Base-by-base conservation (phyloP, 2,113 vertebrate genomes). In the Oceanites oceanicus region DNA sequence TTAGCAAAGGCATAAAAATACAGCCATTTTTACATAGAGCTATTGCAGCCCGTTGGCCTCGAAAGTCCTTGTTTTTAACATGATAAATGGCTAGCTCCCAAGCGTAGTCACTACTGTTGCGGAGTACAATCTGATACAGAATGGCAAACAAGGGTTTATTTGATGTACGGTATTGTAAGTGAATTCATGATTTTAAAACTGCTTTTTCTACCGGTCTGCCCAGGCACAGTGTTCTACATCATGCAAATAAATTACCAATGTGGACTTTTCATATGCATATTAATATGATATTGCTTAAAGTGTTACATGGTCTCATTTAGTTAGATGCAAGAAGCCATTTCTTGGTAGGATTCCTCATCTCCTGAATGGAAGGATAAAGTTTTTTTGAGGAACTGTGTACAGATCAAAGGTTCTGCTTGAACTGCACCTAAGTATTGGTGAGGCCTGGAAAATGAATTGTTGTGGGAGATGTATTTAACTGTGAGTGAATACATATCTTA, bases 391-490 rank as follows among this genome's bases (percentile, higher is more conserved):
- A 93, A 83, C 34, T 47, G 4, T 36, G 18, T 63, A 23, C 32
- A 90, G 85, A 87, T 91, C 68, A 95, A 93, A 95, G 52, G 29
- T 61, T 10, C 3, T 92, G 40, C 81, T 91, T 94, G 65, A 93
- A 91, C 76, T 89, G 34, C 27, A n/a, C 32, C 36, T 83, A 83
- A 83, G 30, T 56, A 55, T 67, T 68, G n/a, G 20, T 30, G 42
- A 94, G 29, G 66, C 45, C 58, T 94, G 77, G 58, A 70, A 97
- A 97, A 94, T 59, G 47, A 94, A 91, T 94, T 91, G 72, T 93
- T 91, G 21, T 22, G 30, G 56, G 66, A 78, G 25, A 79, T 25
- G 15, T 53, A 65, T 87, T 92, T 94, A 95, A 82, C 76, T 66
- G 10, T 34, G n/a, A 66, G 44, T 55, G 86, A 91, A 80, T 70